Evolutionary conservation across 2,797 vertebrate genomes (phyloP), one percentile per base, ranked within the genome.

Genomic region (Siniperca obscura): DNA sequence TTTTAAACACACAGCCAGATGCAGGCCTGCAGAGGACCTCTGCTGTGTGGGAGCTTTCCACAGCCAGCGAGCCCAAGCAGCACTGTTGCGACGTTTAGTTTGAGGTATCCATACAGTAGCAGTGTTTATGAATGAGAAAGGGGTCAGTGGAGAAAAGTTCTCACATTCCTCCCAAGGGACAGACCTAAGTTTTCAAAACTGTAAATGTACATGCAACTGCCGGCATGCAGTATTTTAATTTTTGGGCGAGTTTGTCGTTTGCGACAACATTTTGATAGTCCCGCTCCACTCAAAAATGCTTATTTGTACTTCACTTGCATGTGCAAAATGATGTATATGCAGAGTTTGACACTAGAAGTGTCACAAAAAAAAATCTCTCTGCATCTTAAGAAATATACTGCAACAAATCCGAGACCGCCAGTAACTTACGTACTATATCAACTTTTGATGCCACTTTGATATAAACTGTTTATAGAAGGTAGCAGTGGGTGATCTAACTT

Each of bases 121-220:
- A 57, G 69, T 27, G 77, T 74, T 87, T 75, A 42, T 68, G 77
- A 89, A 84, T 60, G 62, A 84, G 73, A 61, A 78, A 53, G 40
- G 36, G 70, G 87, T 87, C 81, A 90, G 84, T 79, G 53, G 83
- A 78, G 62, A 87, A 90, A n/a, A 38, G 62, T 53, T 67, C 52
- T 74, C 65, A 61, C 75, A 61, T 64, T 74, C 30, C 80, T 83
- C 40, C 9, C 25, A 1, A 5, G 64, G 27, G 40, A 74, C 7
- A 25, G 59, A 60, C 38, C 71, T 53, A 48, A 11, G 30, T 65
- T 78, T 68, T 82, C 10, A 61, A 21, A 7, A 40, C 25, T 62
- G n/a, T 75, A 61, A 25, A 61, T 67, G 34, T 5, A 21, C 40
- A 70, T 25, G 10, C 13, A 42, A 50, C 7, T 46, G 1, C 4